Conservation (phyloP, 2,888 invertebrate genomes). For the Chydorus sphaericus region DNA sequence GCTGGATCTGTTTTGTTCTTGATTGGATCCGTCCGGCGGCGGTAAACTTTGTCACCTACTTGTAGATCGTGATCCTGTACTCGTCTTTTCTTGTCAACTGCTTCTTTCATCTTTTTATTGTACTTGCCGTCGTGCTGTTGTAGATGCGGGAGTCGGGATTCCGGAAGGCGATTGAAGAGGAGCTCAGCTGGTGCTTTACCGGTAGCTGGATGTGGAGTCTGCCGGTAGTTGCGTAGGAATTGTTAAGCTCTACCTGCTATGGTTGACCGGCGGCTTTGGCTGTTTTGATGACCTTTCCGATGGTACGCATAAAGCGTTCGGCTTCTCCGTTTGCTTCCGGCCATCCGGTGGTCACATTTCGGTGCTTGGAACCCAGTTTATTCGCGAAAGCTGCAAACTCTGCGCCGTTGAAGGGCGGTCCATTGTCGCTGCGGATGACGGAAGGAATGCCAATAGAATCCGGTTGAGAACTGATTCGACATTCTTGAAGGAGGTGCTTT, state of each 20-base stretch:
- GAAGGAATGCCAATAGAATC: slow-evolving; percentile 9
- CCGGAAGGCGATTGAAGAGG: neutral
- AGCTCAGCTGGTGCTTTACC: neutral
- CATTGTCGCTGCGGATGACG: neutral
- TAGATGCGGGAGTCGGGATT: neutral
- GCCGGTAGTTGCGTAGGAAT: slow-evolving; percentile 1
- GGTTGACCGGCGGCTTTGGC: neutral
- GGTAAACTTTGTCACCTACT: neutral
- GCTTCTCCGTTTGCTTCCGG: slow-evolving; percentile 8
- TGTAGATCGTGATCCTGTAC: neutral
- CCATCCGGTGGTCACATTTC: slow-evolving; percentile 8
- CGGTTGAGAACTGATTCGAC: neutral
- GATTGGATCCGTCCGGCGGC: neutral
- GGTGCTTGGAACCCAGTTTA: neutral
- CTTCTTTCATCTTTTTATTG: neutral
- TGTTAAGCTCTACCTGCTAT: neutral
- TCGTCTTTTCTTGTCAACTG: neutral
- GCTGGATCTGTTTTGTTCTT: neutral
- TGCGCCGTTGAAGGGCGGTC: slow-evolving; percentile 9
- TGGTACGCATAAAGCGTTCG: slow-evolving; percentile 1
- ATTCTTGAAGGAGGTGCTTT: neutral
- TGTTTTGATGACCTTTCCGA: slow-evolving; percentile 5
- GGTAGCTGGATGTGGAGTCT: neutral
- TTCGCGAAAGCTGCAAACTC: slow-evolving; percentile 1
- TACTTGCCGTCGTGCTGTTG: neutral